These are phyloP conservation scores for Hippocampus barbouri DNA, from an alignment of 2,113 vertebrate genomes.

Conservation along the genomic window DNA sequence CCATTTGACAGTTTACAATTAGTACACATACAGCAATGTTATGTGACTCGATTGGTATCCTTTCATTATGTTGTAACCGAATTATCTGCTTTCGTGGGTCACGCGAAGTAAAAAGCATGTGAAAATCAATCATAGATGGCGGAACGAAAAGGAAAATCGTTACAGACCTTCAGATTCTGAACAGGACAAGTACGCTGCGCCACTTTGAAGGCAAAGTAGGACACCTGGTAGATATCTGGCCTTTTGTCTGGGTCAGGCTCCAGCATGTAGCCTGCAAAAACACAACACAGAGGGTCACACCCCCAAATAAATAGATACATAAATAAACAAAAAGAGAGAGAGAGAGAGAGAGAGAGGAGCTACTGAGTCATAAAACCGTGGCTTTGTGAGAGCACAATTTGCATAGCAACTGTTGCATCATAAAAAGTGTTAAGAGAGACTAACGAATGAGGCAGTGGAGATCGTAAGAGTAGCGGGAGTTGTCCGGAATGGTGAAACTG, in stretches of 20 bases:
- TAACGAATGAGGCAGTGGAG: conserved; percentile 98
- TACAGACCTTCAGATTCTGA: conserved; percentile 87
- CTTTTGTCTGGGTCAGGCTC: conserved; percentile 95
- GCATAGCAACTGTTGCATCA: neutral
- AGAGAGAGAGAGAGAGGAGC: neutral
- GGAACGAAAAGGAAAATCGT: conserved; percentile 14
- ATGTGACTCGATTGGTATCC: neutral
- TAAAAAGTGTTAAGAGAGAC: conserved; percentile 23
- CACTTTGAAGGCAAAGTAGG: conserved; percentile 91
- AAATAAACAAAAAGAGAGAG: neutral
- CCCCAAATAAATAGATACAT: no score
- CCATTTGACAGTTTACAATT: neutral
- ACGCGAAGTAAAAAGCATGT: neutral
- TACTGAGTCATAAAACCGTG: neutral
- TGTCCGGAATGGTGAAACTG: conserved; percentile 98
- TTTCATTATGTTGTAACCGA: conserved; percentile 7
- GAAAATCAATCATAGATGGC: conserved; percentile 28
- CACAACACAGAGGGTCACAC: conserved; percentile 4
- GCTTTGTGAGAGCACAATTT: conserved; percentile 9
- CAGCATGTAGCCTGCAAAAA: conserved; percentile 88
- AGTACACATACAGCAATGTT: neutral
- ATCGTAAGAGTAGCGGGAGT: conserved; percentile 92
- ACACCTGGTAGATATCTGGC: conserved; percentile 96
- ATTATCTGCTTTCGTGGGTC: conserved; percentile 9
- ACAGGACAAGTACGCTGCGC: conserved; percentile 89